Conservation (phyloP, 2,888 invertebrate genomes). For the Conops quadrifasciatus region DNA sequence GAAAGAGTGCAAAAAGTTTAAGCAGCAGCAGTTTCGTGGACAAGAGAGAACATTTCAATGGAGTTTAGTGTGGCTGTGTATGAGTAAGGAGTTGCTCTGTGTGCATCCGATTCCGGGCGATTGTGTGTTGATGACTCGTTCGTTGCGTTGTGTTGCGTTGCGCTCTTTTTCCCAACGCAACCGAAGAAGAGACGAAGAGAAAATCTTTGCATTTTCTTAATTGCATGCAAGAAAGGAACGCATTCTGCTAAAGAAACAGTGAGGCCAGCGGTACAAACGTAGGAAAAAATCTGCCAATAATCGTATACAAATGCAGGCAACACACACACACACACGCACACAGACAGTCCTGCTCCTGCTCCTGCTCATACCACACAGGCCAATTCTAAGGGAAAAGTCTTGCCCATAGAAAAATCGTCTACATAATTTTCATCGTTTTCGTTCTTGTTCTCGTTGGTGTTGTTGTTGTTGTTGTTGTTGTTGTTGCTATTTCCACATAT, state of each 20-base stretch:
- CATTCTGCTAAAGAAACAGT: slow-evolving; percentile 15
- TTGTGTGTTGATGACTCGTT: not conserved
- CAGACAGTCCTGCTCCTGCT: slow-evolving; percentile 23
- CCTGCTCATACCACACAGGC: not conserved
- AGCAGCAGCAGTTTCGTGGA: not conserved
- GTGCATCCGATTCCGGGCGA: slow-evolving; percentile 20
- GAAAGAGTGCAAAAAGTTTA: not conserved
- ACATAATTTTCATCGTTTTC: not conserved
- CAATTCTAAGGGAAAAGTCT: slow-evolving; percentile 41
- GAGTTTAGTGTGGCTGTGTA: slow-evolving; percentile 20
- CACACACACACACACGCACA: slow-evolving; percentile 34
- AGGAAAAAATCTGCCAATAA: not conserved
- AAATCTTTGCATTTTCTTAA: slow-evolving; percentile 28
- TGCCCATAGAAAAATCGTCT: slow-evolving; percentile 26
- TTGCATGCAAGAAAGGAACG: slow-evolving; percentile 26
- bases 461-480: slow-evolving; percentile 6
- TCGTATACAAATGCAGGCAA: slow-evolving; percentile 33
- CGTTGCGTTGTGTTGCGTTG: no score
- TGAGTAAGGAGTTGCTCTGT: slow-evolving; percentile 13
- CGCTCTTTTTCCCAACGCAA: not conserved
- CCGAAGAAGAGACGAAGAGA: slow-evolving; percentile 24
- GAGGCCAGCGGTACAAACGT: not conserved
- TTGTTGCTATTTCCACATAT: slow-evolving; percentile 30
- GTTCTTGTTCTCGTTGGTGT: no score
- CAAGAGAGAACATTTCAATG: not conserved